phyloP scores from a whole-genome alignment of 2,888 invertebrate genomes.

The Metopia argyrocephala region DNA sequence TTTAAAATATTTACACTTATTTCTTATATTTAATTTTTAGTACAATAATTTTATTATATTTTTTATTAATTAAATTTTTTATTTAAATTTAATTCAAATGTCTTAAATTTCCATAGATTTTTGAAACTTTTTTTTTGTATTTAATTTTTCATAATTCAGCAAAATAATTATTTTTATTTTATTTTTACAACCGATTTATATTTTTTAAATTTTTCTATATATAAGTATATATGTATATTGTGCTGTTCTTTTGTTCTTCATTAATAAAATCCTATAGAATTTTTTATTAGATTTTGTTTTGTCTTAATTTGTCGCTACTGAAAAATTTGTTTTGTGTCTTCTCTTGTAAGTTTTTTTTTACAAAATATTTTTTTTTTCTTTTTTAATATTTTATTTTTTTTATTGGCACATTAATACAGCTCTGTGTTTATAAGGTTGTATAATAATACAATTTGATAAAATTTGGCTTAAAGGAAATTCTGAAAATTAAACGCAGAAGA shows the following conservation, averaged over 20 bases:
- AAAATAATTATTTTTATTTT: conserved; percentile 65
- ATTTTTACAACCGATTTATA: conserved; percentile 67
- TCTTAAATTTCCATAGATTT: conserved; percentile 64
- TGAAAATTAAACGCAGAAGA: not conserved
- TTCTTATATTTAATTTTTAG: not conserved
- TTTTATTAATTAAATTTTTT: conserved; percentile 35
- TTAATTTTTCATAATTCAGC: conserved; percentile 44
- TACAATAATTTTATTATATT: conserved; percentile 16
- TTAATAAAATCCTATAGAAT: conserved; percentile 69
- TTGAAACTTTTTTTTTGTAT: conserved; percentile 54
- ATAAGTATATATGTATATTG: conserved; percentile 55
- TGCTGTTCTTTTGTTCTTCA: conserved; percentile 68
- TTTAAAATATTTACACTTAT: conserved; percentile 65
- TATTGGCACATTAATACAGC: conserved; percentile 64
- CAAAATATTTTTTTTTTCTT: conserved; percentile 3
- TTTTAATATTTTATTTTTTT: too few species aligned
- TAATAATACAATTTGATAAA: not conserved
- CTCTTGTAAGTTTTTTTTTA: too few species aligned
- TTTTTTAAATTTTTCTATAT: conserved; percentile 60
- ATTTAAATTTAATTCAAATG: conserved; percentile 65
- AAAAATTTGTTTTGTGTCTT: conserved; percentile 59
- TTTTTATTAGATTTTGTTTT: conserved; percentile 18
- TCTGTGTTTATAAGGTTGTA: conserved; percentile 31
- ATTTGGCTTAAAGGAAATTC: conserved; percentile 5
- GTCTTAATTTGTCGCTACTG: conserved; percentile 42